Evolutionary conservation across 2,888 invertebrate genomes (phyloP), one percentile per base, ranked within the genome.

Genomic region (Yponomeuta evonymella): DNA sequence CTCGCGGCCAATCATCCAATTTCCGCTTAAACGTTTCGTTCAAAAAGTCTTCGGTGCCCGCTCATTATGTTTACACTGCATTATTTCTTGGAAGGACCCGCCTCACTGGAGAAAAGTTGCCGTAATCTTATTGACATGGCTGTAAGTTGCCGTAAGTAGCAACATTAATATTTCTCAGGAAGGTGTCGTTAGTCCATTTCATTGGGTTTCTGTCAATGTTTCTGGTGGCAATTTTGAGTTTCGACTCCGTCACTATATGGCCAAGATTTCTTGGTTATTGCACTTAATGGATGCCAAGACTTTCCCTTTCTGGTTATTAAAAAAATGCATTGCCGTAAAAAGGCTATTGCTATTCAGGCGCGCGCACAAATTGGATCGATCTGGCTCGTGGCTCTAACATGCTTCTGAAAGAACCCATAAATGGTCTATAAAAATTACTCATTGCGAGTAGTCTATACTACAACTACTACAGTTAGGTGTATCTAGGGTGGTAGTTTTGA

Each of bases 1-100:
- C 62, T 63, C 43, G 79, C 78, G 74, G 74, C 79, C 85, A 86
- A 87, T 86, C 87, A 86, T 85, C 83, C 83, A 87, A 85, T 86
- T 87, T 84, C 79, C 78, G 78, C 75, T 77, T 82, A 82, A 84
- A 79, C 78, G 79, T 72, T 77, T 73, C 76, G 71, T 76, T 76
- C 77, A 79, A 77, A 81, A 83, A 83, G 80, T 80, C 81, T 83
- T 79, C 80, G 79, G 82, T 79, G 77, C 73, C 76, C 78, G 75
- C 82, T 84, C 84, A 84, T 85, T 79, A 83, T 86, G 80, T 85
- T 85, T 84, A 82, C 84, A 82, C 79, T 80, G 81, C 75, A 78
- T 75, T 75, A 74, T 76, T 83, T 83, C 81, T 77, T 72, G 74
- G 78, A 85, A 84, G 15, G 51, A 15, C 33, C 67, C 36, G 12